These are phyloP conservation scores for Trematocara zebra DNA, from an alignment of 2,113 vertebrate genomes.

Conservation along the genomic window DNA sequence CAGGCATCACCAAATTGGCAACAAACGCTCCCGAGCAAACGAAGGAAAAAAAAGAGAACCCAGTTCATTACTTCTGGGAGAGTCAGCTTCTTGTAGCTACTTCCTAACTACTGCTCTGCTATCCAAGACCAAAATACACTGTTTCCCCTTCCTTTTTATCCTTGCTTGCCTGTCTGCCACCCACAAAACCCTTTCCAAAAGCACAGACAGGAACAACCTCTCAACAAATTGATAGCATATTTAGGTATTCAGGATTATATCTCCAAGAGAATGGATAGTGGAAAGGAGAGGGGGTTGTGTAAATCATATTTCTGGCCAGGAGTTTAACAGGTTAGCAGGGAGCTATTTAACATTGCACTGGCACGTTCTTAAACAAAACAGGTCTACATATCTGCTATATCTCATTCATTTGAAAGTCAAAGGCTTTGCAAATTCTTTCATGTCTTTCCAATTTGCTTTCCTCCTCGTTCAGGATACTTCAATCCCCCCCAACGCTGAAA, in stretches of 20 bases:
- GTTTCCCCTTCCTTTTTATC: neutral
- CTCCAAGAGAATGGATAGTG: conserved; percentile 11
- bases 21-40: conserved; percentile 37
- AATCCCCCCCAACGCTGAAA: neutral
- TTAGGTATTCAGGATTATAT: conserved; percentile 47
- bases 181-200: conserved; percentile 40
- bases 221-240: conserved; percentile 61
- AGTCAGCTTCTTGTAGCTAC: conserved; percentile 42
- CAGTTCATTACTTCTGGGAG: conserved; percentile 52
- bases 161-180: conserved; percentile 29
- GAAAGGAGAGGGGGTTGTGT: neutral
- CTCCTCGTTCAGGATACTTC: neutral
- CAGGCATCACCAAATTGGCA: conserved; percentile 65
- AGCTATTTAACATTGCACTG: conserved; percentile 27
- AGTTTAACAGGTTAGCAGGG: neutral
- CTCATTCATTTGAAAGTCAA: conserved; percentile 39
- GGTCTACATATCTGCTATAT: conserved; percentile 20
- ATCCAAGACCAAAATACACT: conserved; percentile 49
- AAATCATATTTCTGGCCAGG: conserved; percentile 18
- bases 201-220: conserved; percentile 38
- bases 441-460: conserved; percentile 32
- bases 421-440: conserved; percentile 26
- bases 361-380: conserved; percentile 39
- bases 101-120: conserved; percentile 50
- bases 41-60: neutral